Evolutionary conservation across 2,113 vertebrate genomes (phyloP).

Genomic region (Dasypus novemcinctus): DNA sequence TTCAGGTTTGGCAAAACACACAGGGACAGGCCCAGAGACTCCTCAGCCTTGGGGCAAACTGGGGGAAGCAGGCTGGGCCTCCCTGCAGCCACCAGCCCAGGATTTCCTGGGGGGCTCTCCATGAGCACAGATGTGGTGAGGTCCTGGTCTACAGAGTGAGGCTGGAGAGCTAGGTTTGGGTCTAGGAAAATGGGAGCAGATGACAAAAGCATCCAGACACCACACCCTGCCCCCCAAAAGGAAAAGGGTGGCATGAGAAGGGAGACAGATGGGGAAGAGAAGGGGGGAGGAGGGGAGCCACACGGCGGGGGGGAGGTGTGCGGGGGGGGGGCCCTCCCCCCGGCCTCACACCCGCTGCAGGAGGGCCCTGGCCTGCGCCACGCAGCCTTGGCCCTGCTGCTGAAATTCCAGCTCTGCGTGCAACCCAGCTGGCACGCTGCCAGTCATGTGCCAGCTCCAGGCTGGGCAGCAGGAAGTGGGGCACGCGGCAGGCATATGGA

Average conservation of each 20-base stretch:
- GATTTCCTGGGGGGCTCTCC: background rate
- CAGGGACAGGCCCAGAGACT: background rate
- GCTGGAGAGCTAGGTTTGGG: background rate
- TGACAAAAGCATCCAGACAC: constrained; percentile 47
- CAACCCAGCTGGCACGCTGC: constrained; percentile 67
- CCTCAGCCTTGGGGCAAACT: background rate
- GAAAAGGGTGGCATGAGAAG: constrained; percentile 52
- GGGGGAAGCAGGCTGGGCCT: background rate
- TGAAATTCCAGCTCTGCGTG: constrained; percentile 75
- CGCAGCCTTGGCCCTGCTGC: constrained; percentile 71
- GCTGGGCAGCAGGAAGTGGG: constrained; percentile 71
- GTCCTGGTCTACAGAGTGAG: background rate
- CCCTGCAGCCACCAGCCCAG: background rate
- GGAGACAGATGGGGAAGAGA: constrained; percentile 63
- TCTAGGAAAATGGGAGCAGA: background rate
- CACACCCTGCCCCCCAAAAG: background rate
- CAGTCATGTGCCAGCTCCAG: constrained; percentile 77
- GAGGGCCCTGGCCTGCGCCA: constrained; percentile 63
- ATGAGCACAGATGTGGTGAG: background rate
- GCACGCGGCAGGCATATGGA: constrained; percentile 72
- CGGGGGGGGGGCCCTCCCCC: constrained; percentile 28
- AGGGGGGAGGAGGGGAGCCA: background rate
- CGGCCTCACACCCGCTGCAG: constrained; percentile 54
- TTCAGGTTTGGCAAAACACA: constrained; percentile 35
- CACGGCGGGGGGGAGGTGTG: background rate